Conservation (phyloP, 2,113 vertebrate genomes). For the Epinephelus lanceolatus region DNA sequence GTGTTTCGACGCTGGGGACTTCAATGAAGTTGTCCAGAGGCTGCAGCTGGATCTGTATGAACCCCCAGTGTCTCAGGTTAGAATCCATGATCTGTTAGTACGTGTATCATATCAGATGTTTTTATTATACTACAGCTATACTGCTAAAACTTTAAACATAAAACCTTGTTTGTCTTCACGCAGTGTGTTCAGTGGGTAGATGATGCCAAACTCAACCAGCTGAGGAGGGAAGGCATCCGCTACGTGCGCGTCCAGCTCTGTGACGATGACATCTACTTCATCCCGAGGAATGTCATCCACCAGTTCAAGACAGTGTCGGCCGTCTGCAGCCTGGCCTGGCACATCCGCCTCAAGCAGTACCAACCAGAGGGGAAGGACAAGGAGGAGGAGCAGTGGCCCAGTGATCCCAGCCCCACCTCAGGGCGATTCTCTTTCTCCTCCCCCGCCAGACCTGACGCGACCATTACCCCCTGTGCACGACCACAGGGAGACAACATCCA, state of each 20-base stretch:
- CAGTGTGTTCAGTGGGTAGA: constrained; percentile 99
- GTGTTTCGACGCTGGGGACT: constrained; percentile 98
- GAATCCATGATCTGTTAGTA: background rate
- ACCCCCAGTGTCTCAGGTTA: constrained; percentile 97
- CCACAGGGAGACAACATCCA: constrained; percentile 83
- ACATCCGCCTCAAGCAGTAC: constrained; percentile 96
- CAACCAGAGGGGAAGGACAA: constrained; percentile 80
- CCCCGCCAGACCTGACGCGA: constrained; percentile 79
- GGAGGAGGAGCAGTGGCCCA: constrained; percentile 73
- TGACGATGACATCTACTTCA: constrained; percentile 99
- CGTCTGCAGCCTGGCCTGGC: constrained; percentile 98
- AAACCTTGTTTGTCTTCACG: constrained; percentile 18
- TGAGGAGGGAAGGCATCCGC: constrained; percentile 96
- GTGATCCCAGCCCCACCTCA: constrained; percentile 69
- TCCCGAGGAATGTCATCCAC: constrained; percentile 98
- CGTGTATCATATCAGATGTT: too few relatives aligned
- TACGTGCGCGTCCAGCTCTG: constrained; percentile 94
- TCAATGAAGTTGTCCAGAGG: constrained; percentile 96
- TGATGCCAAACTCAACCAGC: constrained; percentile 98
- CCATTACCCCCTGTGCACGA: constrained; percentile 79
- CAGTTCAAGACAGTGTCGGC: constrained; percentile 99
- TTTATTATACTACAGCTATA: too few relatives aligned
- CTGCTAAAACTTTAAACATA: background rate
- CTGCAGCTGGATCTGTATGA: constrained; percentile 97
- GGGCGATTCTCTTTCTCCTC: constrained; percentile 65